phyloP scores from a whole-genome alignment of 1,140 invertebrate species.

The Platorchestia sp. region DNA sequence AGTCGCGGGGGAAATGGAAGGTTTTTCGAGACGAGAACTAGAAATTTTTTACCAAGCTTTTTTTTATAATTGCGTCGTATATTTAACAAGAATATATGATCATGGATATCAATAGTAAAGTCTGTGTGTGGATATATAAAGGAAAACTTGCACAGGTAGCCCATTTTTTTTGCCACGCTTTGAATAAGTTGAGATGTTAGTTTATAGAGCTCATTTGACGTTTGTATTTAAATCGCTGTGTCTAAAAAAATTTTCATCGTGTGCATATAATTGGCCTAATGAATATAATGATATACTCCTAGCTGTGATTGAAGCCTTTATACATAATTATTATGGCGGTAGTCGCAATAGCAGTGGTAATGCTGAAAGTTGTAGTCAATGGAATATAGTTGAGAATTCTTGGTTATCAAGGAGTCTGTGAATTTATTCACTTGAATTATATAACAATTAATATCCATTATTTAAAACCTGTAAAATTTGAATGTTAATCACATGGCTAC shows the following conservation, averaged over 20 bases:
- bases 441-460: not conserved
- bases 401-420: not conserved
- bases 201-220: not conserved
- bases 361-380: not conserved
- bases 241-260: not conserved
- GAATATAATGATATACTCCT: not conserved
- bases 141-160: not conserved
- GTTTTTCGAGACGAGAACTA: not conserved
- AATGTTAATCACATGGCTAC: not conserved
- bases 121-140: not conserved
- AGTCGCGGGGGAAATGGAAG: not conserved
- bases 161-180: not conserved
- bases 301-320: constrained; percentile 51
- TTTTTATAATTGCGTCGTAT: not conserved
- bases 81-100: not conserved
- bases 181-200: not conserved
- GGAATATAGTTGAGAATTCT: not conserved
- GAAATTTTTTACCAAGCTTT: not conserved
- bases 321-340: constrained; percentile 34
- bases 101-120: not conserved
- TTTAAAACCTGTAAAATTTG: not conserved
- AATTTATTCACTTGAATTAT: not conserved
- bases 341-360: not conserved
- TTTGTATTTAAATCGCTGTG: not conserved
- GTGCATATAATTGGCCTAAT: not conserved